These are phyloP conservation scores for Acronicta aceris DNA, from an alignment of 2,888 invertebrate genomes.

Conservation along the genomic window DNA sequence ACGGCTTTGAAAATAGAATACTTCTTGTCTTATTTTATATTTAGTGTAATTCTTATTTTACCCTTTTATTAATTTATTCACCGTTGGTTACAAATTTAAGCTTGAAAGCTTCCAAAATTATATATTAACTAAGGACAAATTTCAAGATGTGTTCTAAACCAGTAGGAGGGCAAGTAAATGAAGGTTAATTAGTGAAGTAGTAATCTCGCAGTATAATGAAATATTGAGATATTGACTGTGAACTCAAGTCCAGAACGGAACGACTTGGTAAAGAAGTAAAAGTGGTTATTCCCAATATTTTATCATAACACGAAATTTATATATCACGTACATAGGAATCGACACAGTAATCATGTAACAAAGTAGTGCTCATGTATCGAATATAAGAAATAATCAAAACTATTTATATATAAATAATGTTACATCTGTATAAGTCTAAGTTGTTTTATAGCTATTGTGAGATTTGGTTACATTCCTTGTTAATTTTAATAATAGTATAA, in stretches of 20 bases:
- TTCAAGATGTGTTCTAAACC: conserved; percentile 41
- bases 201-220: conserved; percentile 34
- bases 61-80: conserved; percentile 40
- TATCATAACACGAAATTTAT: conserved; percentile 43
- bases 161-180: conserved; percentile 31
- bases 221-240: conserved; percentile 40
- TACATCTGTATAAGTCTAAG: conserved; percentile 28
- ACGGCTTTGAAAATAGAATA: conserved; percentile 66
- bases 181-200: conserved; percentile 30
- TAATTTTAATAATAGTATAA: background rate
- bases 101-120: conserved; percentile 49
- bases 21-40: conserved; percentile 41
- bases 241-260: conserved; percentile 35
- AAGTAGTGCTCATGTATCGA: conserved; percentile 59
- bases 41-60: conserved; percentile 41
- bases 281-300: conserved; percentile 49
- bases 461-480: conserved; percentile 16
- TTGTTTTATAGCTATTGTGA: conserved; percentile 26
- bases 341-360: conserved; percentile 60
- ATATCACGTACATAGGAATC: conserved; percentile 59
- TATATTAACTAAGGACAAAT: conserved; percentile 36
- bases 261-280: conserved; percentile 40
- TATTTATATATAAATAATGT: conserved; percentile 38
- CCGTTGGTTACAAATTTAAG: conserved; percentile 29
- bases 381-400: conserved; percentile 47